phyloP scores from a whole-genome alignment of 2,113 vertebrate species.

The Agelaius phoeniceus region DNA sequence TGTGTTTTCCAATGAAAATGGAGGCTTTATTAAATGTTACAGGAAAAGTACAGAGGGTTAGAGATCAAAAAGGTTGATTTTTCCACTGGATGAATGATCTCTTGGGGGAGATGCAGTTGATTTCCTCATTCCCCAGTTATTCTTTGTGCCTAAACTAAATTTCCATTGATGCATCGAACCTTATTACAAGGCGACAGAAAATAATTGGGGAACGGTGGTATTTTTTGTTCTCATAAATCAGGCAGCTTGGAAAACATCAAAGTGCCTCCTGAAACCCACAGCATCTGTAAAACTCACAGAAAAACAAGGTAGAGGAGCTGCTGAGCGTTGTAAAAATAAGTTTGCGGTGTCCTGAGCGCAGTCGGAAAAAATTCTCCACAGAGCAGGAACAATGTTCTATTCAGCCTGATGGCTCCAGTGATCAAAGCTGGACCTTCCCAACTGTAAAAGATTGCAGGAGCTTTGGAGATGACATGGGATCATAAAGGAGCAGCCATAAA shows the following conservation, averaged over 20 bases:
- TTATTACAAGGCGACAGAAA: neutral
- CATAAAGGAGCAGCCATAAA: slow-evolving; percentile 21
- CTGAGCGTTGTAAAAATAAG: slow-evolving; percentile 28
- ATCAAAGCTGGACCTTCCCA: slow-evolving; percentile 66
- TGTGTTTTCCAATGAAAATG: neutral
- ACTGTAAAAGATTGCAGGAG: slow-evolving; percentile 2
- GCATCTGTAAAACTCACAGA: slow-evolving; percentile 18
- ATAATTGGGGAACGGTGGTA: neutral
- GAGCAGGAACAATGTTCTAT: slow-evolving; percentile 38
- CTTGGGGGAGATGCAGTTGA: neutral
- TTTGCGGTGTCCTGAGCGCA: neutral
- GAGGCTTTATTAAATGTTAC: slow-evolving; percentile 5
- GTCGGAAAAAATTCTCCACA: slow-evolving; percentile 22
- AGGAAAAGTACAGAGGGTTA: neutral
- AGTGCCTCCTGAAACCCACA: neutral
- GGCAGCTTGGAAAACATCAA: slow-evolving; percentile 26
- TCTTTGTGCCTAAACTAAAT: neutral
- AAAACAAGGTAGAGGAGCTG: slow-evolving; percentile 19
- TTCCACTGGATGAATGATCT: slow-evolving; percentile 9
- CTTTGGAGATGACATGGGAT: slow-evolving; percentile 47
- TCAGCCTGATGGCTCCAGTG: slow-evolving; percentile 43
- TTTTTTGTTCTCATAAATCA: slow-evolving; percentile 47
- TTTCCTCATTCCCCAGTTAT: slow-evolving; percentile 1
- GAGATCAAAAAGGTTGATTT: slow-evolving; percentile 14
- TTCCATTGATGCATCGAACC: neutral